These are phyloP conservation scores for Drosophila suboccidentalis DNA, from an alignment of 2,888 invertebrate genomes.

Conservation along the genomic window DNA sequence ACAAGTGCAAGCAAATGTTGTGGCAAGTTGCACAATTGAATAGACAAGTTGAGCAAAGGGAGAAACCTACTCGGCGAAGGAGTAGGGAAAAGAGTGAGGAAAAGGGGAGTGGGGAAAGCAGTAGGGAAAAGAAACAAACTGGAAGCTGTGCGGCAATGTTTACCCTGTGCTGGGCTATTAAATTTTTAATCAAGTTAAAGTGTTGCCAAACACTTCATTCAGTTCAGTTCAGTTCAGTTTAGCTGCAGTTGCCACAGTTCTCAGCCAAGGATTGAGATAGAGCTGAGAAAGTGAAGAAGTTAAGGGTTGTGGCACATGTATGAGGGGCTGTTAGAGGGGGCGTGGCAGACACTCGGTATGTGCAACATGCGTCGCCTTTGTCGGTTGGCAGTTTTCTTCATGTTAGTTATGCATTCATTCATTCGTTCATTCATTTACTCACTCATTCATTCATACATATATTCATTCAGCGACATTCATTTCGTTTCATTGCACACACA, in stretches of 20 bases:
- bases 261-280: not conserved
- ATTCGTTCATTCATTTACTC: constrained; percentile 35
- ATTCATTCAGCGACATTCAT: constrained; percentile 74
- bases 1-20: constrained; percentile 62
- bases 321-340: not conserved
- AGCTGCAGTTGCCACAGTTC: constrained; percentile 17
- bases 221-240: constrained; percentile 26
- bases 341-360: not conserved
- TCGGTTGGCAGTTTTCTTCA: constrained; percentile 18
- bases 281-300: not conserved
- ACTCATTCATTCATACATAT: constrained; percentile 49
- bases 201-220: constrained; percentile 81
- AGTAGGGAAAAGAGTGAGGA: too few species aligned
- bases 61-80: not conserved
- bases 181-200: constrained; percentile 81
- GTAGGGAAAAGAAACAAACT: not conserved
- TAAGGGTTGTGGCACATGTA: not conserved
- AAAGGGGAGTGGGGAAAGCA: too few species aligned
- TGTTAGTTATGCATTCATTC: constrained; percentile 76
- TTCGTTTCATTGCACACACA: constrained; percentile 70
- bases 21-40: constrained; percentile 72
- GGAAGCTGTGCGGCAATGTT: constrained; percentile 44
- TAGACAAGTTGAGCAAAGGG: constrained; percentile 49
- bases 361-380: constrained; percentile 45
- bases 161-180: constrained; percentile 75